A percentile compares a stretch with the other conserved stretches of the same genome.
Evolutionary conservation across 2,888 invertebrate genomes (phyloP).

Genomic region (Mimas tiliae): DNA sequence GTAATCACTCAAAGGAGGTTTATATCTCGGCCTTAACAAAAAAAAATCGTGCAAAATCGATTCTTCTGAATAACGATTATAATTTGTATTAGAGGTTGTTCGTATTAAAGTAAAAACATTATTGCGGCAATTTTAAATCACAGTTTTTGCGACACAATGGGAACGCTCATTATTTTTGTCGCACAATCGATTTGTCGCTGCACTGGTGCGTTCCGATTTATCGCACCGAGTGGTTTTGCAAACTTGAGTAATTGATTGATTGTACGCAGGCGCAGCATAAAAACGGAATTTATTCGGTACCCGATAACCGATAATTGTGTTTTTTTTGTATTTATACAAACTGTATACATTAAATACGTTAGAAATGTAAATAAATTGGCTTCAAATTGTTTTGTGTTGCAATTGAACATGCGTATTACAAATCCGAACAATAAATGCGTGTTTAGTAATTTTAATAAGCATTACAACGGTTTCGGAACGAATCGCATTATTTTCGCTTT

Average conservation of each 20-base stretch:
- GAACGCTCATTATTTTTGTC: conserved; percentile 51
- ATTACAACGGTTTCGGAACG: conserved; percentile 15
- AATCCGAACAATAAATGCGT: conserved; percentile 17
- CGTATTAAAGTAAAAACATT: conserved; percentile 27
- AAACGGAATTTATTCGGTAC: conserved; percentile 51
- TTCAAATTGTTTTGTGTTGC: conserved; percentile 35
- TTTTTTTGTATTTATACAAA: conserved; percentile 44
- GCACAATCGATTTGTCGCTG: conserved; percentile 49
- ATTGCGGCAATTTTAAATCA: conserved; percentile 51
- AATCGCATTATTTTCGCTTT: conserved; percentile 16
- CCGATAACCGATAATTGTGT: conserved; percentile 57
- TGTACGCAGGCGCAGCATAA: conserved; percentile 42
- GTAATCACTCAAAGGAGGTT: conserved; percentile 40
- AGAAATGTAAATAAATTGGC: conserved; percentile 46
- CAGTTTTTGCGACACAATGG: conserved; percentile 55
- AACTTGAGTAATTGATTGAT: conserved; percentile 56
- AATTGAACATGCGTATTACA: conserved; percentile 44
- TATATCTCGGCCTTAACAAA: conserved; percentile 36
- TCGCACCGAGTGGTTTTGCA: conserved; percentile 41
- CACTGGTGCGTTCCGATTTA: conserved; percentile 52
- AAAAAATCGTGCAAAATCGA: conserved; percentile 41
- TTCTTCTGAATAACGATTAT: conserved; percentile 32
- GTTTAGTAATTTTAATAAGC: conserved; percentile 16
- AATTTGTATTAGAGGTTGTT: conserved; percentile 12
- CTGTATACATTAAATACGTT: conserved; percentile 31